Evolutionary conservation across 2,113 vertebrate species (phyloP).

Genomic region (Dascyllus trimaculatus): DNA sequence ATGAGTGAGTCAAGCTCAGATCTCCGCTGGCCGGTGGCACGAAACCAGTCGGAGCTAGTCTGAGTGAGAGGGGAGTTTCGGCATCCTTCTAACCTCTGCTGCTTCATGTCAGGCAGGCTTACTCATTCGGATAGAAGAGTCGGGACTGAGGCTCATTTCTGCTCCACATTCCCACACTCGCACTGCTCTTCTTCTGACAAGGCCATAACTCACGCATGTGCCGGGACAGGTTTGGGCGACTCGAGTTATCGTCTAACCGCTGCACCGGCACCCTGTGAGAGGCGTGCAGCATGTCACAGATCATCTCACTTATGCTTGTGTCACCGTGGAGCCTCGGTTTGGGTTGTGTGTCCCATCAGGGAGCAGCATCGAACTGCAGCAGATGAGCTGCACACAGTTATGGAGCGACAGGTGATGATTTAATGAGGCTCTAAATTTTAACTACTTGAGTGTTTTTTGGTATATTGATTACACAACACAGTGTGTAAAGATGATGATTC

Average conservation of each 20-base stretch:
- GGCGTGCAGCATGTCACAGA: conserved; percentile 13
- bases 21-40: conserved; percentile 4
- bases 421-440: background rate
- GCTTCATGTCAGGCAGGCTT: conserved; percentile 32
- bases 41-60: conserved; percentile 43
- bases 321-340: conserved; percentile 18
- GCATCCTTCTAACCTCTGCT: conserved; percentile 32
- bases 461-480: background rate
- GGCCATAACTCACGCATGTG: conserved; percentile 52
- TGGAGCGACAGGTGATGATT: background rate
- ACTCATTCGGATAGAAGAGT: conserved; percentile 24
- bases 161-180: conserved; percentile 48
- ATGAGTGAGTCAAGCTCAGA: conserved; percentile 13
- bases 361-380: conserved; percentile 3
- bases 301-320: conserved; percentile 27
- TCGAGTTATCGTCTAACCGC: conserved; percentile 43
- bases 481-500: background rate
- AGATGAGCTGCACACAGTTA: background rate
- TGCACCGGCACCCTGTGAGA: conserved; percentile 11
- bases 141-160: conserved; percentile 17
- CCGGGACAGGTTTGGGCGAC: conserved; percentile 61
- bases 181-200: conserved; percentile 47
- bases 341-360: background rate
- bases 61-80: conserved; percentile 19
- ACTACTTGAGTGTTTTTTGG: background rate